These are phyloP conservation scores for Pygoscelis adeliae DNA, from an alignment of 2,113 vertebrate genomes.

Conservation along the genomic window DNA sequence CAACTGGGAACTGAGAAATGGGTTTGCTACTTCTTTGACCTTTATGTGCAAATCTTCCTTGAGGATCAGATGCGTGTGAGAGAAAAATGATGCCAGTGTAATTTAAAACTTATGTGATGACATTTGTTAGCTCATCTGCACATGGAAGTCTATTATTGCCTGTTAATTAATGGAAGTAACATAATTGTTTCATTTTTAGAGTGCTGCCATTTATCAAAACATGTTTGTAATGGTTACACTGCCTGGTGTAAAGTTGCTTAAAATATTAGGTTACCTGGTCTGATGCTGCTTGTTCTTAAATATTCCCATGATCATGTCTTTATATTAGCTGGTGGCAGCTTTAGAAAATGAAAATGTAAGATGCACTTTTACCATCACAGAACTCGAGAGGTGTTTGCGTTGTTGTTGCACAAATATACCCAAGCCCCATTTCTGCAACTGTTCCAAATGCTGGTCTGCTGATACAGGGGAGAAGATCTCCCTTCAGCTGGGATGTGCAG, in stretches of 20 bases:
- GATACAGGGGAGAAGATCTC: not conserved
- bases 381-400: not conserved
- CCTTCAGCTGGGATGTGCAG: not conserved
- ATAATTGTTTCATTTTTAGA: not conserved
- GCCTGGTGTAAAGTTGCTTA: not conserved
- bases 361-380: not conserved
- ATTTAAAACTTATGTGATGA: not conserved
- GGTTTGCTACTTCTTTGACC: not conserved
- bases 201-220: not conserved
- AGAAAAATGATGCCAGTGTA: not conserved
- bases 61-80: not conserved
- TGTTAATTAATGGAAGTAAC: not conserved
- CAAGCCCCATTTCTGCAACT: not conserved
- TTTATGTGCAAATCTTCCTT: not conserved
- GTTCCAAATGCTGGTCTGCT: not conserved
- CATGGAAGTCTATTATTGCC: not conserved
- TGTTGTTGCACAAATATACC: not conserved
- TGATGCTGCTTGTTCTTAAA: not conserved
- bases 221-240: not conserved
- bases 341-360: not conserved
- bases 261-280: not conserved
- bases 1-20: not conserved
- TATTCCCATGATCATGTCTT: not conserved
- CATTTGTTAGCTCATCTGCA: not conserved
- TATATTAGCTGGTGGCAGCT: not conserved